A percentile compares a stretch with the other conserved stretches of the same genome.
These are phyloP conservation scores for Lacerta agilis DNA, from an alignment of 2,797 vertebrate genomes.

Conservation along the genomic window DNA sequence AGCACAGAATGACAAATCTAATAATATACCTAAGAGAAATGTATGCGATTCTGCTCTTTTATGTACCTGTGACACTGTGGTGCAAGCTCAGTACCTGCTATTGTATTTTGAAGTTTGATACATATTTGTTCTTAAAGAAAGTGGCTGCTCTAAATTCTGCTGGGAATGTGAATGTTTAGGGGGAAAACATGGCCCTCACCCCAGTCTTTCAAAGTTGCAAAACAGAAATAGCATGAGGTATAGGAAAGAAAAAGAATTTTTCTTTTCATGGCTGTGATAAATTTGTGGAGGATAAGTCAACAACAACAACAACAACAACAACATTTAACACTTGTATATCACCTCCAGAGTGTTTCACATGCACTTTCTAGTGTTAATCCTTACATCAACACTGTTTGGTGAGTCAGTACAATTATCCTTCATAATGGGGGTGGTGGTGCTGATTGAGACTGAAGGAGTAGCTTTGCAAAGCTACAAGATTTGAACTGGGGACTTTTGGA, in stretches of 20 bases:
- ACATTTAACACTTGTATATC: neutral
- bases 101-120: slow-evolving; percentile 6
- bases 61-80: neutral
- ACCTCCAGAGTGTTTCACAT: neutral
- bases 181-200: neutral
- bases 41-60: neutral
- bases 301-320: neutral
- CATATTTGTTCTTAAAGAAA: slow-evolving; percentile 17
- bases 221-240: neutral
- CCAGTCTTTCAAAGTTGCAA: neutral
- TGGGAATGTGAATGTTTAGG: neutral
- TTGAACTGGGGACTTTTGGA: neutral
- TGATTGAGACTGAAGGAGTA: neutral
- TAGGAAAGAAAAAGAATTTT: neutral
- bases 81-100: neutral
- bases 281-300: neutral
- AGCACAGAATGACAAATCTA: slow-evolving; percentile 12
- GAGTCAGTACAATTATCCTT: neutral
- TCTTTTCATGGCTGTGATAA: neutral
- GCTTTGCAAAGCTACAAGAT: neutral
- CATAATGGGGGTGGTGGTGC: neutral
- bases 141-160: neutral
- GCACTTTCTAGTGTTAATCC: neutral
- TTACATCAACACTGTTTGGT: neutral
- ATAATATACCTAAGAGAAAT: slow-evolving; percentile 25